Conservation (phyloP, 2,888 invertebrate species). For the Papilio gigon region DNA sequence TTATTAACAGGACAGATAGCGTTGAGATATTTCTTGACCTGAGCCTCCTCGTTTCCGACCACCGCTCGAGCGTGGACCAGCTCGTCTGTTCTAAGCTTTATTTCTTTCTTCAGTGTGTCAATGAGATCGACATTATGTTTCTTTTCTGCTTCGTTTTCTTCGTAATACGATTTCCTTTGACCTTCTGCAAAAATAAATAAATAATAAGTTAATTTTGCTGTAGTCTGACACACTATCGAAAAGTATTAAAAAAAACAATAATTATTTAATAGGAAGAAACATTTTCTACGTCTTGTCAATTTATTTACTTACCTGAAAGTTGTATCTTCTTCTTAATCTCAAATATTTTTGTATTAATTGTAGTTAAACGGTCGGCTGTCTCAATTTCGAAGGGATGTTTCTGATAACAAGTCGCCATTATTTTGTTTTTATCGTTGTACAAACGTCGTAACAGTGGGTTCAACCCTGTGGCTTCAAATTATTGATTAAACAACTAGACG, state of each 20-base stretch:
- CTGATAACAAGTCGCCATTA: slow-evolving; percentile 69
- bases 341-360: slow-evolving; percentile 89
- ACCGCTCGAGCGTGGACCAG: slow-evolving; percentile 81
- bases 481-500: slow-evolving; percentile 48
- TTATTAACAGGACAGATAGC: slow-evolving; percentile 72
- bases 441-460: slow-evolving; percentile 45
- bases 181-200: slow-evolving; percentile 83
- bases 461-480: slow-evolving; percentile 31
- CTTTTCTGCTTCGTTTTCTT: slow-evolving; percentile 89
- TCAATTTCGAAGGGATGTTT: slow-evolving; percentile 79
- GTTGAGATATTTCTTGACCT: slow-evolving; percentile 73
- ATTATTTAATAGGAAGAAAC: neutral
- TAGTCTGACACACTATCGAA: neutral
- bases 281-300: neutral
- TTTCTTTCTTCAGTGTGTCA: slow-evolving; percentile 87
- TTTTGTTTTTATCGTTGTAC: slow-evolving; percentile 26
- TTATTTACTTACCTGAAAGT: slow-evolving; percentile 85
- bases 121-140: slow-evolving; percentile 88
- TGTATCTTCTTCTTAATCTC: slow-evolving; percentile 94
- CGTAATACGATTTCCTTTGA: slow-evolving; percentile 91
- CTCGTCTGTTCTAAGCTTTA: slow-evolving; percentile 84
- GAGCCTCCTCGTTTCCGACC: slow-evolving; percentile 75
- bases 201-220: neutral
- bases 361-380: slow-evolving; percentile 80
- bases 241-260: neutral